phyloP scores from a whole-genome alignment of 1,140 invertebrate species.

The Panonychus citri region DNA sequence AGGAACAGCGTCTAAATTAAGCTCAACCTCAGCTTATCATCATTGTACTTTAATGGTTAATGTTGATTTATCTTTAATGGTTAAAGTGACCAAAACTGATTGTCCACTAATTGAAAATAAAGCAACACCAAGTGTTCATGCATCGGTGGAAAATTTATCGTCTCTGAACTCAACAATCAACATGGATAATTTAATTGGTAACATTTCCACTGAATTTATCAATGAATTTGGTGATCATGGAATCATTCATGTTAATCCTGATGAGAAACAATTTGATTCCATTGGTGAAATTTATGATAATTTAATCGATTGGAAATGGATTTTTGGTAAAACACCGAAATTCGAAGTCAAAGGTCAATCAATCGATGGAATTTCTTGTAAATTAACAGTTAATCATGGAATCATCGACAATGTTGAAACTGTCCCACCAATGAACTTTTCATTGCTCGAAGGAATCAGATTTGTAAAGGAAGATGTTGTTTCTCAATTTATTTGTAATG shows the following conservation, averaged over 20 bases:
- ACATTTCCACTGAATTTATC: not conserved
- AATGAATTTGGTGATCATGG: not conserved
- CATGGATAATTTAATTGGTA: conserved; percentile 25
- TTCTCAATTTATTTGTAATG: no score
- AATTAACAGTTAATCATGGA: not conserved
- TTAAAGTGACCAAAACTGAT: conserved; percentile 18
- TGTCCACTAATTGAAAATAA: conserved; percentile 36
- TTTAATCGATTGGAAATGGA: conserved; percentile 58
- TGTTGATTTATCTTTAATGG: conserved; percentile 45
- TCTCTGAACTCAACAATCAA: conserved; percentile 43
- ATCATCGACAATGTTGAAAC: not conserved
- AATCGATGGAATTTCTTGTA: not conserved
- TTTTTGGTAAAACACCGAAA: conserved; percentile 3
- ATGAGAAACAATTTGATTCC: conserved; percentile 61
- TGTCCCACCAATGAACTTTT: not conserved
- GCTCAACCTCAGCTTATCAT: conserved; percentile 61
- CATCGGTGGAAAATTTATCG: conserved; percentile 49
- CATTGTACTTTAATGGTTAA: conserved; percentile 75
- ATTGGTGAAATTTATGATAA: conserved; percentile 36
- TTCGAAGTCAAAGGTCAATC: not conserved
- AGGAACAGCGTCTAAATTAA: conserved; percentile 72
- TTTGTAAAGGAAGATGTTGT: not conserved
- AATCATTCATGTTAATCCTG: conserved; percentile 17
- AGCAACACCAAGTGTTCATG: conserved; percentile 52
- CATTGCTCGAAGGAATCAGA: not conserved